Evolutionary conservation across 2,888 invertebrate genomes (phyloP).

Genomic region (Amorpha juglandis): DNA sequence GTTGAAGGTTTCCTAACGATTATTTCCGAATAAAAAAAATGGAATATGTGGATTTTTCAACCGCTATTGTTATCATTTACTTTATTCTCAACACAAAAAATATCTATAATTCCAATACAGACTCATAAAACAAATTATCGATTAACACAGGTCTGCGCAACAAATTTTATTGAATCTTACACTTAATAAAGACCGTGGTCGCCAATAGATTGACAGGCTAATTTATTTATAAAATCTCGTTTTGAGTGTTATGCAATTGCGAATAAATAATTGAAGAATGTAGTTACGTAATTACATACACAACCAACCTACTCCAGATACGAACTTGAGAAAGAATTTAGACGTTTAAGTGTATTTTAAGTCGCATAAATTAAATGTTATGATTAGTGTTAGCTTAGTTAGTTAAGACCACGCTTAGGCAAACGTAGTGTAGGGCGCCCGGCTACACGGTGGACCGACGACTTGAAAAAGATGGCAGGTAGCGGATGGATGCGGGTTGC

Average conservation of each 20-base stretch:
- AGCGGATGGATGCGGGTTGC: no score
- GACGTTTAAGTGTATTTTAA: background rate
- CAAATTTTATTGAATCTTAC: conserved; percentile 21
- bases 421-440: no score
- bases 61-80: background rate
- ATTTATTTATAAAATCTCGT: conserved; percentile 23
- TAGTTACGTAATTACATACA: conserved; percentile 24
- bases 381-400: background rate
- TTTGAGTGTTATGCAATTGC: conserved; percentile 22
- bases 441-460: no score
- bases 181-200: conserved; percentile 21
- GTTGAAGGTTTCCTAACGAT: background rate
- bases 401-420: background rate
- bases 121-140: background rate
- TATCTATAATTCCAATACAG: background rate
- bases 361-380: background rate
- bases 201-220: conserved; percentile 22
- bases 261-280: conserved; percentile 24
- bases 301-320: conserved; percentile 3
- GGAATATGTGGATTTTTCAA: no score
- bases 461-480: no score
- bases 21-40: no score
- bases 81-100: background rate
- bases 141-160: background rate
- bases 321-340: conserved; percentile 3